Percentiles rank a stretch among this genome's conserved stretches.
Evolutionary conservation across 2,797 vertebrate genomes (phyloP).

Genomic region (Emys orbicularis): DNA sequence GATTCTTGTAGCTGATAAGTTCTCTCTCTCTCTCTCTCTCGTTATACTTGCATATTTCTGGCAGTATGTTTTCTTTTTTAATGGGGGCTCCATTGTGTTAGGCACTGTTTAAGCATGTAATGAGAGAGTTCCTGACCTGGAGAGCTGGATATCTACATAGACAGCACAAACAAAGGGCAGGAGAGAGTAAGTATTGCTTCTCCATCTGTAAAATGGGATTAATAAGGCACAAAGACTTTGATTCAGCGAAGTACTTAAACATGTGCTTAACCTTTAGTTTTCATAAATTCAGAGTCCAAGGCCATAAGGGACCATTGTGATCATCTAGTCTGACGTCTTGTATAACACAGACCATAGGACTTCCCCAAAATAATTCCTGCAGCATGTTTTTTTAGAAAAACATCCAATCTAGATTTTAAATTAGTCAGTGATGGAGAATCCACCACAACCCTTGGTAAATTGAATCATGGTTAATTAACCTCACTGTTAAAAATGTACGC

Average conservation of each 20-base stretch:
- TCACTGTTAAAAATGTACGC: no score
- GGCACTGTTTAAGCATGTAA: neutral
- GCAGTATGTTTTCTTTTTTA: neutral
- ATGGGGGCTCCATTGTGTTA: no score
- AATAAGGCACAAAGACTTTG: neutral
- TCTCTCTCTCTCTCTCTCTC: neutral
- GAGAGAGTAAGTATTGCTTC: neutral
- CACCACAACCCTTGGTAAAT: no score
- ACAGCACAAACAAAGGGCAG: neutral
- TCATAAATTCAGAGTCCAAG: no score
- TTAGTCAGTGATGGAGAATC: no score
- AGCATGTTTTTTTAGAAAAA: no score
- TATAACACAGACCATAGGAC: no score
- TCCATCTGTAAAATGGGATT: neutral
- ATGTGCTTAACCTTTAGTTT: accelerated
- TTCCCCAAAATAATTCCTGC: no score
- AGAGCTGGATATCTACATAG: neutral
- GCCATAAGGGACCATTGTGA: no score
- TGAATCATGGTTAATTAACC: no score
- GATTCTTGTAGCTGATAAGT: neutral
- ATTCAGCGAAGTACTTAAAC: accelerated
- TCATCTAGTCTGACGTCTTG: no score
- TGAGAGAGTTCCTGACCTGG: neutral
- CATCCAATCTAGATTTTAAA: no score
- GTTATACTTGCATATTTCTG: neutral